Conservation (phyloP, 2,113 vertebrate species). For the Rynchops niger region DNA sequence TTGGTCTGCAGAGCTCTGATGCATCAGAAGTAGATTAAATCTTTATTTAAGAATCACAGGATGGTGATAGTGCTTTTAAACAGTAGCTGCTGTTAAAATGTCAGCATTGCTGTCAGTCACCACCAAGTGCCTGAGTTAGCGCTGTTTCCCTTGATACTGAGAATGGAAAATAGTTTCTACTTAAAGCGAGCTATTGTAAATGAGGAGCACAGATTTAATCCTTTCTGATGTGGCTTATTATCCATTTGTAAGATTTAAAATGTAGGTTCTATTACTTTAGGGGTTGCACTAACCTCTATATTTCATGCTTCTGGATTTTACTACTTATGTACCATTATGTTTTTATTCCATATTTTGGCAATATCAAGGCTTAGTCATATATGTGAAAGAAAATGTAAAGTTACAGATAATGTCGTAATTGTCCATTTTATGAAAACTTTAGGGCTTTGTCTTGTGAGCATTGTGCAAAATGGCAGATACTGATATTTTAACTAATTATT, state of each 20-base stretch:
- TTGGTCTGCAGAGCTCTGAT: conserved; percentile 12
- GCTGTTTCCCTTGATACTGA: background rate
- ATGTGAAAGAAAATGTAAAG: background rate
- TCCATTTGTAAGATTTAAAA: conserved; percentile 34
- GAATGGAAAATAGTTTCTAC: background rate
- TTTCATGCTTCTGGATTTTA: conserved; percentile 41
- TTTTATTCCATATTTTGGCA: conserved; percentile 17
- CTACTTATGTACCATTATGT: background rate
- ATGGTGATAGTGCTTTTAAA: conserved; percentile 34
- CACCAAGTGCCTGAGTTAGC: background rate
- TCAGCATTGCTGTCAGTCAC: conserved; percentile 46
- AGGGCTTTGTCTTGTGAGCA: conserved; percentile 4
- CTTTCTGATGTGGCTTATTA: conserved; percentile 37
- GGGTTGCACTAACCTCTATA: conserved; percentile 1
- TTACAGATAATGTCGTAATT: background rate
- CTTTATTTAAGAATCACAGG: conserved; percentile 28
- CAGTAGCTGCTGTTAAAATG: conserved; percentile 55
- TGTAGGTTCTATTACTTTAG: conserved; percentile 14
- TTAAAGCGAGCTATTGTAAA: conserved; percentile 9
- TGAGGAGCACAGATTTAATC: conserved; percentile 36
- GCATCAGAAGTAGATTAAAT: conserved; percentile 43
- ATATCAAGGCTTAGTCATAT: background rate
- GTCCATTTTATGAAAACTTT: background rate
- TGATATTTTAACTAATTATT: conserved; percentile 69
- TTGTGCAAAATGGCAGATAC: conserved; percentile 32